A percentile compares a stretch with the other conserved stretches of the same genome.
These are phyloP conservation scores for Pardalotus punctatus DNA, from an alignment of 2,113 vertebrate genomes.

Conservation along the genomic window DNA sequence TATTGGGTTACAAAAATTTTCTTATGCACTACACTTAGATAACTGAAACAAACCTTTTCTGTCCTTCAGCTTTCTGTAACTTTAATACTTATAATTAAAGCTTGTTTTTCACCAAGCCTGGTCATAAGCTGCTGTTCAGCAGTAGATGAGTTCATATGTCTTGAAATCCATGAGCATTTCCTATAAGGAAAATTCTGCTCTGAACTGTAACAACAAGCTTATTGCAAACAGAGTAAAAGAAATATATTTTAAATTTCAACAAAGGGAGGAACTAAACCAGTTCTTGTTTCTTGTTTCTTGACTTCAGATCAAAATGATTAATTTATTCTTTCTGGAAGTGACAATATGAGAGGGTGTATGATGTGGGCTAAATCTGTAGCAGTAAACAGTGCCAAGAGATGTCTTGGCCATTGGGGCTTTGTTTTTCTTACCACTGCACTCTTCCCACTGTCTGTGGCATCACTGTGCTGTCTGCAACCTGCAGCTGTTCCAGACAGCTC, in stretches of 20 bases:
- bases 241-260: background rate
- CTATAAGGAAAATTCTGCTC: background rate
- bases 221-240: background rate
- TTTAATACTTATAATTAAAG: background rate
- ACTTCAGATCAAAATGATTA: background rate
- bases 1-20: background rate
- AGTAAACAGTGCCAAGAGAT: background rate
- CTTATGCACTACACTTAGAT: background rate
- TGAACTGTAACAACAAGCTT: background rate
- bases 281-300: background rate
- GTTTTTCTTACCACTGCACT: background rate
- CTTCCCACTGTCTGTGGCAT: background rate
- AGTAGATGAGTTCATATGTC: background rate
- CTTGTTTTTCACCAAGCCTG: background rate
- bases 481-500: background rate
- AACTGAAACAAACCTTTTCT: background rate
- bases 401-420: background rate
- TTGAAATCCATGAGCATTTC: background rate
- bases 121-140: background rate
- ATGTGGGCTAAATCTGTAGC: background rate
- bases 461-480: background rate
- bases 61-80: background rate
- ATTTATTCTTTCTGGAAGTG: background rate
- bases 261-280: background rate
- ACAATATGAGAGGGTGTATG: rapidly evolving